These are phyloP conservation scores for Petrolisthes manimaculis DNA, from an alignment of 2,888 invertebrate genomes.

Conservation along the genomic window DNA sequence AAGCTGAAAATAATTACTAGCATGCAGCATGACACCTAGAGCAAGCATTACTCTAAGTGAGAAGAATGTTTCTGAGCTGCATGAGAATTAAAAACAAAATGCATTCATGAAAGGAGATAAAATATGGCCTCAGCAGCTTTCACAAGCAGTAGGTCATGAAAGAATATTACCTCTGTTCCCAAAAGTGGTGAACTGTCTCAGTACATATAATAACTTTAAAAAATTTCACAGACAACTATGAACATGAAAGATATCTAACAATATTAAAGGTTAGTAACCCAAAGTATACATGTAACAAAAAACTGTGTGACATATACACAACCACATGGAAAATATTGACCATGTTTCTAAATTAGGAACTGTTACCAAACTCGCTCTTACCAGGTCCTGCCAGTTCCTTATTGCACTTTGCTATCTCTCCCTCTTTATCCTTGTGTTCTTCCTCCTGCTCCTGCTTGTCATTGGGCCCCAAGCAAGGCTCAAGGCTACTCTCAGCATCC, in stretches of 20 bases:
- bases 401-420: conserved; percentile 45
- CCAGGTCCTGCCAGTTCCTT: conserved; percentile 39
- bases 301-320: background rate
- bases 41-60: too few relatives aligned
- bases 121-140: too few relatives aligned
- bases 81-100: too few relatives aligned
- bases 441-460: conserved; percentile 47
- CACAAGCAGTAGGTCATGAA: too few relatives aligned
- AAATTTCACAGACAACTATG: too few relatives aligned
- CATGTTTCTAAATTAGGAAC: background rate
- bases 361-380: conserved; percentile 39
- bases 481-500: conserved; percentile 61
- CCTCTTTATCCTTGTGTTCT: conserved; percentile 41
- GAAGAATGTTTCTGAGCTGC: too few relatives aligned
- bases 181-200: too few relatives aligned
- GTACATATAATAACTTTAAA: too few relatives aligned
- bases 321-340: background rate
- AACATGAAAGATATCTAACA: background rate
- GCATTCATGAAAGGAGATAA: too few relatives aligned
- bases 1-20: too few relatives aligned
- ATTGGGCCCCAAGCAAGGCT: conserved; percentile 52
- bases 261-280: background rate
- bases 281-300: background rate
- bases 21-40: too few relatives aligned
- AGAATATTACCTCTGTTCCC: too few relatives aligned